These are phyloP conservation scores for Thalpophila matura DNA, from an alignment of 2,888 invertebrate species.

Conservation along the genomic window DNA sequence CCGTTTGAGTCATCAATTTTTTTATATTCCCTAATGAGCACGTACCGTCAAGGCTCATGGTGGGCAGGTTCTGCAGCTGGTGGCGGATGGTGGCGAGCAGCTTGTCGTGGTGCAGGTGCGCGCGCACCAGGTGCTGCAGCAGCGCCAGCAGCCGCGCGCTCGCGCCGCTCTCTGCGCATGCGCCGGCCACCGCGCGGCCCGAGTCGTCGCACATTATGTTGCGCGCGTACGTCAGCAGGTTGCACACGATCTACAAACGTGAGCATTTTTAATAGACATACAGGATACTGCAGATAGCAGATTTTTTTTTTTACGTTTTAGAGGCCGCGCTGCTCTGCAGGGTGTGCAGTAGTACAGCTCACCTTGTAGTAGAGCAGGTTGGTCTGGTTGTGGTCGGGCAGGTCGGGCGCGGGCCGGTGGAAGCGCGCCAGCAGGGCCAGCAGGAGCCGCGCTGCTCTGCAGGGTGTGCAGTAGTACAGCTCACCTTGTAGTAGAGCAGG, in stretches of 20 bases:
- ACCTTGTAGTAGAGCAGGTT: slow-evolving; percentile 33
- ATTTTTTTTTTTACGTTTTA: no score
- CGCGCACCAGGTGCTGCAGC: slow-evolving; percentile 70
- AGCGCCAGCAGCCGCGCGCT: slow-evolving; percentile 70
- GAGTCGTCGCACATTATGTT: slow-evolving; percentile 91
- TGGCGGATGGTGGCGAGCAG: slow-evolving; percentile 76
- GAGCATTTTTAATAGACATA: no score
- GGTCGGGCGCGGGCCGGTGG: no score
- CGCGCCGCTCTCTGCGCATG: slow-evolving; percentile 73
- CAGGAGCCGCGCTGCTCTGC: no score
- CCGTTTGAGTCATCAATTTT: no score
- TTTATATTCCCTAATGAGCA: no score
- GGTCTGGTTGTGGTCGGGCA: no score
- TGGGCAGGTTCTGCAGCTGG: slow-evolving; percentile 76
- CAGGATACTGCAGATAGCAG: no score
- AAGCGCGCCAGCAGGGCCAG: no score
- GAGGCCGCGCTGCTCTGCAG: no score
- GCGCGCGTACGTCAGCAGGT: slow-evolving; percentile 93
- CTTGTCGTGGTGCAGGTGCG: slow-evolving; percentile 74
- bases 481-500: no score
- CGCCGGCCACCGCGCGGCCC: slow-evolving; percentile 88
- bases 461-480: no score
- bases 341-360: slow-evolving; percentile 54
- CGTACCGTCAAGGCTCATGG: slow-evolving; percentile 80
- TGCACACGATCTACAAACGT: slow-evolving; percentile 93